Conservation (phyloP, 2,888 invertebrate genomes). For the Hypsopygia costalis region DNA sequence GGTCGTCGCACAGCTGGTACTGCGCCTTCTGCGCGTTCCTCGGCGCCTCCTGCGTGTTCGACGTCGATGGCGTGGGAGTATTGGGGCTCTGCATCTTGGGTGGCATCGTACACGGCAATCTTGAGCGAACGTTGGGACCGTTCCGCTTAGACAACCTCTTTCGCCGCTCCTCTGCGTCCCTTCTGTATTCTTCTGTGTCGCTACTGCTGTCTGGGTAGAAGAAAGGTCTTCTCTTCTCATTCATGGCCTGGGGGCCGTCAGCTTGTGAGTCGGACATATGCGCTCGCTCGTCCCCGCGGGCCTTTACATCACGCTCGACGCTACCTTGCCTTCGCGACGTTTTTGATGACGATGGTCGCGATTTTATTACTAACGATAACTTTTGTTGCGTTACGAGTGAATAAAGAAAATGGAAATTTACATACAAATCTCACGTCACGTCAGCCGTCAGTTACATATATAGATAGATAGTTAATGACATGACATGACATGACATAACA, state of each 20-base stretch:
- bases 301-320: conserved; percentile 64
- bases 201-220: conserved; percentile 87
- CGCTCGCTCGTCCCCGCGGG: conserved; percentile 53
- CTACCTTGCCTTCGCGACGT: conserved; percentile 20
- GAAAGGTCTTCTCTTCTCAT: conserved; percentile 58
- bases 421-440: too few species aligned
- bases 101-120: conserved; percentile 48
- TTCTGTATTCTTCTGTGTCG: conserved; percentile 91
- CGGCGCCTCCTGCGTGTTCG: conserved; percentile 47
- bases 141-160: conserved; percentile 68
- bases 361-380: too few species aligned
- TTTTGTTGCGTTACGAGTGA: too few species aligned
- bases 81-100: conserved; percentile 56
- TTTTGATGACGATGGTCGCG: too few species aligned
- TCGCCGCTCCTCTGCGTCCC: conserved; percentile 85
- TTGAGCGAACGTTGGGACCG: conserved; percentile 46
- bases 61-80: conserved; percentile 58
- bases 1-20: conserved; percentile 81
- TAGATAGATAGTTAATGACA: too few species aligned
- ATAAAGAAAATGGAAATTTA: too few species aligned
- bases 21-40: conserved; percentile 47
- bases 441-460: too few species aligned
- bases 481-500: too few species aligned
- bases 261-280: conserved; percentile 67
- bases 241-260: conserved; percentile 63